Conservation (phyloP, 2,888 invertebrate genomes). For the Eupeodes luniger region DNA sequence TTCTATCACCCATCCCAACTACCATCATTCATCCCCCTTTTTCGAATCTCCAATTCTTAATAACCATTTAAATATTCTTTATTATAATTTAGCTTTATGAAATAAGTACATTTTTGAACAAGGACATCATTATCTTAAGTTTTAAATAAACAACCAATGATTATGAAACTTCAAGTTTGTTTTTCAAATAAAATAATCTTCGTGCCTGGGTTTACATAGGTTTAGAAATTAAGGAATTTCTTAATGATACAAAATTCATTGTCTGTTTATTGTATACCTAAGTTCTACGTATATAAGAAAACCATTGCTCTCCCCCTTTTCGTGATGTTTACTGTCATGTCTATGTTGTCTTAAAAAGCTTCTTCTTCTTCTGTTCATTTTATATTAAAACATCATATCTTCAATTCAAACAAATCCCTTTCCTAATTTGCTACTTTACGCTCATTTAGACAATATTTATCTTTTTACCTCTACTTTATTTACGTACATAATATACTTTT, state of each 20-base stretch:
- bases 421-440: conserved; percentile 39
- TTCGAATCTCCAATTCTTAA: not conserved
- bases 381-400: conserved; percentile 26
- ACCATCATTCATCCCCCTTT: not conserved
- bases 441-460: conserved; percentile 45
- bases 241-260: conserved; percentile 27
- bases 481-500: not conserved
- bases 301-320: not conserved
- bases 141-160: not conserved
- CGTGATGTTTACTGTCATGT: not conserved
- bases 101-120: not conserved
- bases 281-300: too few species aligned
- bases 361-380: not conserved
- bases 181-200: too few species aligned
- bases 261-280: not conserved
- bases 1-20: too few species aligned
- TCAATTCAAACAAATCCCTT: conserved; percentile 32
- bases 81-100: too few species aligned
- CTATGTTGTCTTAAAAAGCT: conserved; percentile 8
- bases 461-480: not conserved
- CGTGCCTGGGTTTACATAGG: too few species aligned
- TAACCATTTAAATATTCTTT: too few species aligned
- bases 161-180: not conserved
- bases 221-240: not conserved
- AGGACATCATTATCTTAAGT: not conserved